A percentile compares a stretch with the other conserved stretches of the same genome.
Evolutionary conservation across 1,140 invertebrate genomes (phyloP).

Genomic region (Solenopsis fugax): DNA sequence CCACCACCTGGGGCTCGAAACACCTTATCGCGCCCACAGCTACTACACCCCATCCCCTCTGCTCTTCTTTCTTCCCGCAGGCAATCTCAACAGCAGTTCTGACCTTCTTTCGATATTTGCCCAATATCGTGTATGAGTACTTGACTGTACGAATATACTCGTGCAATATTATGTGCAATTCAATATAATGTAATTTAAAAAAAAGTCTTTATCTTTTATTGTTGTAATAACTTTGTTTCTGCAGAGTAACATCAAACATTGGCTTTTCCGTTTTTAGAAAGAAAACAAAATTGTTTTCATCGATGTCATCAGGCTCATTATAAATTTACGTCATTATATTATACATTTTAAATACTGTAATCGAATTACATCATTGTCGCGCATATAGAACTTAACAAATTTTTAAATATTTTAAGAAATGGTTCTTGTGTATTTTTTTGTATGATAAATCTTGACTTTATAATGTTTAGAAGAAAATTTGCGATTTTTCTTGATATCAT

Average conservation of each 20-base stretch:
- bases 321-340: neutral
- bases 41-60: slow-evolving; percentile 47
- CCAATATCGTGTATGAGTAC: neutral
- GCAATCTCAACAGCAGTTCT: slow-evolving; percentile 23
- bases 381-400: neutral
- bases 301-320: neutral
- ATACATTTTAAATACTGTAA: neutral
- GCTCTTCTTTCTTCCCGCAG: slow-evolving; percentile 32
- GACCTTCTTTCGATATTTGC: neutral
- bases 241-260: neutral
- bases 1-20: slow-evolving; percentile 83
- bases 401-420: neutral
- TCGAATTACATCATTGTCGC: neutral
- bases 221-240: neutral
- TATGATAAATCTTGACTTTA: neutral
- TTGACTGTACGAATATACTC: neutral
- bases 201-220: neutral
- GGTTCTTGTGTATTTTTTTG: neutral
- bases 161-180: neutral
- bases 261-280: neutral
- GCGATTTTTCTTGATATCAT: neutral
- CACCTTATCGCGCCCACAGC: slow-evolving; percentile 81
- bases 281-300: neutral
- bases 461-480: neutral
- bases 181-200: neutral